Percentiles rank a stretch among this genome's conserved stretches.
Evolutionary conservation across 2,888 invertebrate genomes (phyloP).

Genomic region (Gordius sp.): DNA sequence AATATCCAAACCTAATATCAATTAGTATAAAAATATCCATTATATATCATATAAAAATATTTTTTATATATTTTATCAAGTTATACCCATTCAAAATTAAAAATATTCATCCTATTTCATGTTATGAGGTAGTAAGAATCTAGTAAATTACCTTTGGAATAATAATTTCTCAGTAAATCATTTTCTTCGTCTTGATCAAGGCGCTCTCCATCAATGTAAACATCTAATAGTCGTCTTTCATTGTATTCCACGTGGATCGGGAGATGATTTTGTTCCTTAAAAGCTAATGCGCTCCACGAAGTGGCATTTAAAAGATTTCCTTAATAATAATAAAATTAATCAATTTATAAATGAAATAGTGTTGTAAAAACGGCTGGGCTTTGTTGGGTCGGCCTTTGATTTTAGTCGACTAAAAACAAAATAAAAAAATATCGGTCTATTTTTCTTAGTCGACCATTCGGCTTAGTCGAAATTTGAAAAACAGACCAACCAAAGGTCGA

Average conservation of each 20-base stretch:
- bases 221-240: background rate
- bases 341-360: too few relatives aligned
- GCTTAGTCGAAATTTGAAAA: too few relatives aligned
- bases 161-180: background rate
- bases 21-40: too few relatives aligned
- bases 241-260: slow-evolving; percentile 14
- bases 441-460: too few relatives aligned
- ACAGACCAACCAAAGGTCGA: too few relatives aligned
- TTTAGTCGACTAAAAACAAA: too few relatives aligned
- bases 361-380: too few relatives aligned
- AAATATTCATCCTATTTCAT: too few relatives aligned
- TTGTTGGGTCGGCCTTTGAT: too few relatives aligned
- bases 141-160: background rate
- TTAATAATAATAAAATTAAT: too few relatives aligned
- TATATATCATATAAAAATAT: background rate
- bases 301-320: background rate
- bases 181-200: slow-evolving; percentile 1
- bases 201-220: background rate
- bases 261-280: background rate
- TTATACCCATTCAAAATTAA: background rate
- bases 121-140: too few relatives aligned
- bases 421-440: too few relatives aligned
- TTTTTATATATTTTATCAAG: background rate
- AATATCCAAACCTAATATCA: slow-evolving; percentile 12
- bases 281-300: slow-evolving; percentile 1